phyloP scores from a whole-genome alignment of 2,113 vertebrate genomes.

The Colistium nudipinnis region DNA sequence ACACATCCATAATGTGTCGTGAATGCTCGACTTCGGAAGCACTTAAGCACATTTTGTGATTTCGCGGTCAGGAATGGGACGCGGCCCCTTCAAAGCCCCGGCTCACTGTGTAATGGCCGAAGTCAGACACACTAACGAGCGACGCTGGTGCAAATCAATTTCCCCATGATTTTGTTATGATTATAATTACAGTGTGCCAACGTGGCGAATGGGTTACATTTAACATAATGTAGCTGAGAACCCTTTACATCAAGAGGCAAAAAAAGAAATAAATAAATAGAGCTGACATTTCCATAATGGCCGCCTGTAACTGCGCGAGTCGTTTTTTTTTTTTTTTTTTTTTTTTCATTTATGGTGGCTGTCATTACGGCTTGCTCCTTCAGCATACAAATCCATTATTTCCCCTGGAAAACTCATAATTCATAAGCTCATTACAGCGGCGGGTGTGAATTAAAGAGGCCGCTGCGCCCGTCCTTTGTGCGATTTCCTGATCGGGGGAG shows the following conservation, averaged over 20 bases:
- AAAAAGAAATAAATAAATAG: slow-evolving; percentile 68
- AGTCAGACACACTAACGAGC: slow-evolving; percentile 34
- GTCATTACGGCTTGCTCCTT: slow-evolving; percentile 65
- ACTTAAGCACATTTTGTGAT: background rate
- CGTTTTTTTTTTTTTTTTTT: slow-evolving; percentile 63
- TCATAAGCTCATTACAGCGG: slow-evolving; percentile 79
- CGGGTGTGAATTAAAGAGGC: slow-evolving; percentile 71
- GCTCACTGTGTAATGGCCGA: slow-evolving; percentile 46
- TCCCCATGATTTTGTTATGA: slow-evolving; percentile 72
- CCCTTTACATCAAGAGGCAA: slow-evolving; percentile 56
- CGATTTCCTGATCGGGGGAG: slow-evolving; percentile 74
- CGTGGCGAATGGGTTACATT: slow-evolving; percentile 62
- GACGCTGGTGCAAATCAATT: slow-evolving; percentile 55
- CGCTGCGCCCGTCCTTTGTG: slow-evolving; percentile 59
- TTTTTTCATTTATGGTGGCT: slow-evolving; percentile 68
- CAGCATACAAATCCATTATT: slow-evolving; percentile 77
- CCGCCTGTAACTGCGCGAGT: slow-evolving; percentile 60
- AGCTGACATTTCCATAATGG: slow-evolving; percentile 75
- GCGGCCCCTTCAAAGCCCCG: slow-evolving; percentile 14
- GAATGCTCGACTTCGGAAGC: background rate
- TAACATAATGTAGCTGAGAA: slow-evolving; percentile 50
- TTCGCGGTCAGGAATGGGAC: slow-evolving; percentile 7
- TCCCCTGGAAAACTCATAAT: slow-evolving; percentile 78
- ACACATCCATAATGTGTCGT: slow-evolving; percentile 6
- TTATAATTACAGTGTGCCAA: slow-evolving; percentile 65